Evolutionary conservation across 2,797 vertebrate genomes (phyloP).

Genomic region (Trachops cirrhosus): DNA sequence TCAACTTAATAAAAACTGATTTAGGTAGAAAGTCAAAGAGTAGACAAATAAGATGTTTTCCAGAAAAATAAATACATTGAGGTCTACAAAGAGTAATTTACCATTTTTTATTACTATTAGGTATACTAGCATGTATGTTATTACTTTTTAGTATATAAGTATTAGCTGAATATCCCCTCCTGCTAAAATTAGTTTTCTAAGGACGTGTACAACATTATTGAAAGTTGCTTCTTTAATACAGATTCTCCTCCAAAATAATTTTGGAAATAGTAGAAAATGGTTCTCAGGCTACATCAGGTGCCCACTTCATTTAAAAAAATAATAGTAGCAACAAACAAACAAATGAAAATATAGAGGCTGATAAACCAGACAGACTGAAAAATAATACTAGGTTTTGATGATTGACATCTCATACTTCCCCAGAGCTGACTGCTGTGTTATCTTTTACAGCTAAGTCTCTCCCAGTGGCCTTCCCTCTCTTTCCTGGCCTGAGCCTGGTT

Average conservation of each 20-base stretch:
- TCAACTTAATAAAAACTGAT: background rate
- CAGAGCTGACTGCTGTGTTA: background rate
- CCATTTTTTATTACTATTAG: background rate
- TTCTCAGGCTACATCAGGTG: background rate
- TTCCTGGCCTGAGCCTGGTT: background rate
- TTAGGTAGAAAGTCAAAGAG: background rate
- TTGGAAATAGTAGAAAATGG: background rate
- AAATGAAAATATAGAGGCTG: background rate
- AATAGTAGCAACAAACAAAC: background rate
- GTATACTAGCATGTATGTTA: background rate
- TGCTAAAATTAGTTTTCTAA: conserved; percentile 27
- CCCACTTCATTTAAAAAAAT: background rate
- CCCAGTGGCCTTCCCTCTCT: background rate
- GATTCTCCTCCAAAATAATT: background rate
- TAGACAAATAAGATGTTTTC: background rate
- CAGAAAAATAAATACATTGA: conserved; percentile 9
- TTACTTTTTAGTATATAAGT: background rate
- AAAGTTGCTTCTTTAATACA: background rate
- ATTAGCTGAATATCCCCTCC: background rate
- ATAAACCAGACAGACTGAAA: background rate
- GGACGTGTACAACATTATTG: background rate
- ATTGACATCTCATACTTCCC: rapidly evolving
- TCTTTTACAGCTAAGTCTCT: background rate
- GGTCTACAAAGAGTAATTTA: background rate
- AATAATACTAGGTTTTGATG: rapidly evolving